Conservation (phyloP, 2,113 vertebrate genomes). For the Gasterosteus aculeatus region DNA sequence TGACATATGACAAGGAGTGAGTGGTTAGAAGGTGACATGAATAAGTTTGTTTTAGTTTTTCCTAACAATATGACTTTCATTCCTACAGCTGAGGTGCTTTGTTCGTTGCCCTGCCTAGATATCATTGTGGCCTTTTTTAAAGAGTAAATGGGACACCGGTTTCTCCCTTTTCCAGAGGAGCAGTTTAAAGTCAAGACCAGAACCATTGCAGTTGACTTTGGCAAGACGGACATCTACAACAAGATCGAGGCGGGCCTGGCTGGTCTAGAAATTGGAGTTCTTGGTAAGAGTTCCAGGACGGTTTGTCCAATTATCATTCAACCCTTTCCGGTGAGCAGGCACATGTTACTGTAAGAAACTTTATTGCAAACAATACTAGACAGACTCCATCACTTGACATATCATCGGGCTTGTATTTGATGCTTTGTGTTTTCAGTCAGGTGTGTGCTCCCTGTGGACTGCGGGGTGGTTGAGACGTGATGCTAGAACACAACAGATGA, state of each 20-base stretch:
- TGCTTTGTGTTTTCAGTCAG: no score
- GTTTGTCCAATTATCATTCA: not conserved
- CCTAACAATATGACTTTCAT: not conserved
- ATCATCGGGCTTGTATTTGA: no score
- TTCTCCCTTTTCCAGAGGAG: conserved; percentile 76
- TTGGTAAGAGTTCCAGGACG: conserved; percentile 82
- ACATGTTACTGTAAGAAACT: not conserved
- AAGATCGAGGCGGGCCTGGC: conserved; percentile 84
- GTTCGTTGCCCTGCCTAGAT: not conserved
- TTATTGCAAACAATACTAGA: not conserved
- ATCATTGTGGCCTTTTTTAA: not conserved
- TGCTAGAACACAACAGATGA: no score
- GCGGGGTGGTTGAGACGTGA: not conserved
- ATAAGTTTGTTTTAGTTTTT: not conserved
- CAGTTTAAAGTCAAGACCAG: conserved; percentile 89
- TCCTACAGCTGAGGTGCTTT: not conserved
- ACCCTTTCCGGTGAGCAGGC: not conserved
- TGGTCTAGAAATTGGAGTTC: conserved; percentile 89
- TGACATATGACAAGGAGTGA: not conserved
- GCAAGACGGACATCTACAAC: conserved; percentile 84
- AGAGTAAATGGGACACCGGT: not conserved
- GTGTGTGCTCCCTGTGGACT: not conserved
- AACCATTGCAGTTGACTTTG: conserved; percentile 90
- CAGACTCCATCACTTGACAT: not conserved
- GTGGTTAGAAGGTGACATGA: not conserved